phyloP scores from a whole-genome alignment of 2,888 invertebrate species.

The Aspidiotus rigidus region DNA sequence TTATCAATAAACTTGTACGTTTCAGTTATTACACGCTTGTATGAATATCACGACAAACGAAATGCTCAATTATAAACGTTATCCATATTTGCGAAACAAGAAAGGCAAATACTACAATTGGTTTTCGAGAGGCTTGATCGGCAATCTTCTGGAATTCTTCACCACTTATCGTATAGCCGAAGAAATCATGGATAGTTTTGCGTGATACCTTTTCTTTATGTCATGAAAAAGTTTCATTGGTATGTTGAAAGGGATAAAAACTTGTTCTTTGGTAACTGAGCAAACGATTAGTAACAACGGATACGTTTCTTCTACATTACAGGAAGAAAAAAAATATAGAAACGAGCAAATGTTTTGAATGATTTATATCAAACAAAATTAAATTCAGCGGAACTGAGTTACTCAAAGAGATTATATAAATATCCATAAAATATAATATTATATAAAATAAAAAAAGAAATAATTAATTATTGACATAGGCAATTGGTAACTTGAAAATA shows the following conservation, averaged over 20 bases:
- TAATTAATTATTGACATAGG: too few species aligned
- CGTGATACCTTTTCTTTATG: constrained; percentile 8
- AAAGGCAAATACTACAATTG: constrained; percentile 83
- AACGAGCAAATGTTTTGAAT: too few species aligned
- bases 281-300: neutral
- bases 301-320: too few species aligned
- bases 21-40: constrained; percentile 77
- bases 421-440: too few species aligned
- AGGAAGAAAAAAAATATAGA: too few species aligned
- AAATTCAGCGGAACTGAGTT: too few species aligned
- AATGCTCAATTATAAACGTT: constrained; percentile 87
- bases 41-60: constrained; percentile 92
- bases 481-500: too few species aligned
- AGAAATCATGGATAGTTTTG: constrained; percentile 26
- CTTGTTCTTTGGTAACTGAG: neutral
- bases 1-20: constrained; percentile 38
- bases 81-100: constrained; percentile 80
- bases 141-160: constrained; percentile 83
- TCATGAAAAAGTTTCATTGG: neutral
- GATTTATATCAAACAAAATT: too few species aligned
- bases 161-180: constrained; percentile 25
- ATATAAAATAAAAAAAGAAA: too few species aligned
- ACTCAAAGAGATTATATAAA: too few species aligned
- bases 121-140: constrained; percentile 76
- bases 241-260: constrained; percentile 4